Evolutionary conservation across 2,113 vertebrate species (phyloP).

Genomic region (Solenodon paradoxus): DNA sequence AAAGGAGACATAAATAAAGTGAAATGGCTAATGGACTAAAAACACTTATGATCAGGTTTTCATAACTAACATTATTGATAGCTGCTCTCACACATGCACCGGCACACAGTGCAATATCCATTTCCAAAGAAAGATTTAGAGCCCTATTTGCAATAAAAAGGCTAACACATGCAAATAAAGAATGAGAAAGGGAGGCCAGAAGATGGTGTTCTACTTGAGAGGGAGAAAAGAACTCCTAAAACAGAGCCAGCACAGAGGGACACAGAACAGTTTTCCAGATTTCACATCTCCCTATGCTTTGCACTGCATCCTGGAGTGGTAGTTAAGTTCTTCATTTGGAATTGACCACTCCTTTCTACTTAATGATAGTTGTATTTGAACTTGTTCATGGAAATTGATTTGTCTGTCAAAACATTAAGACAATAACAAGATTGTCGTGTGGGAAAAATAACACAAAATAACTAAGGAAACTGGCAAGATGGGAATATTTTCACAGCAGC

Average conservation of each 20-base stretch:
- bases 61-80: conserved; percentile 85
- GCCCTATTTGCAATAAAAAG: conserved; percentile 85
- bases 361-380: background rate
- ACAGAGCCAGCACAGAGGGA: background rate
- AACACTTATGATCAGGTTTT: conserved; percentile 86
- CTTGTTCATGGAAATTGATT: background rate
- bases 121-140: conserved; percentile 86
- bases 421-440: background rate
- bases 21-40: conserved; percentile 86
- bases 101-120: conserved; percentile 76
- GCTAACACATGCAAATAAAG: conserved; percentile 81
- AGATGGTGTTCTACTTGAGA: conserved; percentile 51
- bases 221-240: conserved; percentile 32
- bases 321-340: background rate
- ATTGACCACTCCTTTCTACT: background rate
- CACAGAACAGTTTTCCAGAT: background rate
- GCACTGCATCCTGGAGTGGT: background rate
- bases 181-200: conserved; percentile 60
- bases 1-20: conserved; percentile 84
- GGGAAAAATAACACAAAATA: background rate
- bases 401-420: background rate
- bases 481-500: background rate
- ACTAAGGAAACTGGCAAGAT: background rate
- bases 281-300: accelerated
- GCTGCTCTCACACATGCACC: conserved; percentile 73